A percentile compares a stretch with the other conserved stretches of the same genome.
Evolutionary conservation across 2,797 vertebrate species (phyloP).

Genomic region (Myotis pilosus): DNA sequence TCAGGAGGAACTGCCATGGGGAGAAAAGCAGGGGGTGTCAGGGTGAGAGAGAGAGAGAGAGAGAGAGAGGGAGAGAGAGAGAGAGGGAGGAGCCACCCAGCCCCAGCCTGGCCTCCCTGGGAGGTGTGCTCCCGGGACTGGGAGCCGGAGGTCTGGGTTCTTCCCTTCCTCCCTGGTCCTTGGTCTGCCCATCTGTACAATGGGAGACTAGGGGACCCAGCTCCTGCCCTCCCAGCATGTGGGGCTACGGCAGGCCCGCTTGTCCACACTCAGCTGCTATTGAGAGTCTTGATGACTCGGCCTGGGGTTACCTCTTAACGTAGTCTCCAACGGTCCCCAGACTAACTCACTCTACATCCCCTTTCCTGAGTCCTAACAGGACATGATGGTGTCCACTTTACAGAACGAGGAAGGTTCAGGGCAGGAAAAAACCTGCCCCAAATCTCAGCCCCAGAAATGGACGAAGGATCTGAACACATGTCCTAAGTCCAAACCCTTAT

Average conservation of each 20-base stretch:
- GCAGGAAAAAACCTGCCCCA: neutral
- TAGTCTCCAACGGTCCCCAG: neutral
- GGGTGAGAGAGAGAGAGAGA: rapidly evolving
- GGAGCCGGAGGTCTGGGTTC: neutral
- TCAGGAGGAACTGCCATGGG: conserved; percentile 91
- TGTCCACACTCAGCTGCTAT: rapidly evolving
- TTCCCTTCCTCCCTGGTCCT: neutral
- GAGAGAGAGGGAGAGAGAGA: rapidly evolving
- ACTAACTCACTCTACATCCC: rapidly evolving
- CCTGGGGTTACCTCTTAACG: neutral
- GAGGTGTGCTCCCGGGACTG: rapidly evolving
- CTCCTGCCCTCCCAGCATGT: neutral
- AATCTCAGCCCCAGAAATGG: neutral
- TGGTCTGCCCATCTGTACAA: neutral
- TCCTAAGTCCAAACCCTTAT: neutral
- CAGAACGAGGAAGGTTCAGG: neutral
- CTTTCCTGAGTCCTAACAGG: neutral
- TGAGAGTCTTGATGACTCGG: neutral
- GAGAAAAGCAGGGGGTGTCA: rapidly evolving
- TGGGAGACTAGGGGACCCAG: neutral
- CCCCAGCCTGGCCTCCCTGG: too few relatives aligned
- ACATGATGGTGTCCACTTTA: rapidly evolving
- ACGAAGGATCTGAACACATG: neutral
- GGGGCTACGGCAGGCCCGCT: neutral
- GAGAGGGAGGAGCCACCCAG: rapidly evolving